Evolutionary conservation across 2,113 vertebrate genomes (phyloP), one percentile per base, ranked within the genome.

Genomic region (Artemisiospiza belli): DNA sequence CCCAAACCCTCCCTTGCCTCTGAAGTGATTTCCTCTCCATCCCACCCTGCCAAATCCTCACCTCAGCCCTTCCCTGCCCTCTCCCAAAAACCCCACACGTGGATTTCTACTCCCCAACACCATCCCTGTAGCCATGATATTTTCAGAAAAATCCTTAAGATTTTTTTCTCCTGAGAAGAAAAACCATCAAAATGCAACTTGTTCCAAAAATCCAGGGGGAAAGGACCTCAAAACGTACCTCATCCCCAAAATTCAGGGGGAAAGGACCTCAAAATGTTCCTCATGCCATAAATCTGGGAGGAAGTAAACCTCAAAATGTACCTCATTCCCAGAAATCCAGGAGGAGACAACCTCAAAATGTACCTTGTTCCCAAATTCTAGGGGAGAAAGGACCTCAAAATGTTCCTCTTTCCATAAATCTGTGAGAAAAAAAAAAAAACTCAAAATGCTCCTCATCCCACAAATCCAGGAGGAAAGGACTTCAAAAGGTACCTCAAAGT

Each of bases 361-460:
- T 5, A 4, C 33, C 33, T 58, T 25, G 5, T 8, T 6, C 41
- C 15, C 43, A 28, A 52, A 35, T n/a, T 12, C 30, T 41, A 9
- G 1, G 1, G 17, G 20, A 27, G 12, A 22, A 44, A 57, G 5
- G 3, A 43, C 9, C 28, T 62, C 35, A 25, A 25, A 51, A 51
- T 8, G 9, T 3, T 1, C n/a, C 10, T 51, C 1, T 27, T 43
- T 0, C 55, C 55, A 13, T 1, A 57, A 57, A 22, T 23, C 20
- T 15, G 0, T 2, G 21, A n/a, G 55, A 21, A n/a, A 15, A 35
- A 21, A n/a, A 15, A 35, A 59, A 35, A 10, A 43, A 30, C 47
- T 55, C 28, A 25, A 25, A 59, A 59, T 18, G 5, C 8, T 1
- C 19, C 20, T 75, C 8, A 44, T 44, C 43, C 61, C 15, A 23